Conservation (phyloP, 2,113 vertebrate species). For the Misgurnus mizolepis region DNA sequence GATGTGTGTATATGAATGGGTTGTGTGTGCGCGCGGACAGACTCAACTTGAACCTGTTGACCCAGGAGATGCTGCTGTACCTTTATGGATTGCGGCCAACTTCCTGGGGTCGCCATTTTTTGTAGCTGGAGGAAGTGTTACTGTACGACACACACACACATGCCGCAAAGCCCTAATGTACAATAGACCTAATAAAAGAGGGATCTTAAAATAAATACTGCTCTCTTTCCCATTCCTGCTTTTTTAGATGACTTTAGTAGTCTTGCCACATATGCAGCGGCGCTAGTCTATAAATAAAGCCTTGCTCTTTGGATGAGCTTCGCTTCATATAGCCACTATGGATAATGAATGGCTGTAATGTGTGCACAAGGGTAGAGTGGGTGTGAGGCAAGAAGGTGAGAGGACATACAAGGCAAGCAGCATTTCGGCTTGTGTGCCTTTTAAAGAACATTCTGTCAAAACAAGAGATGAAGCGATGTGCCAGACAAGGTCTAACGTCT, state of each 20-base stretch:
- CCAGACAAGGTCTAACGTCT: not conserved
- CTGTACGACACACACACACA: slow-evolving; percentile 15
- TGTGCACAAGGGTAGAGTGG: not conserved
- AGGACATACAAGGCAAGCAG: not conserved
- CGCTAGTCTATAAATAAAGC: slow-evolving; percentile 31
- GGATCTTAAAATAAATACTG: slow-evolving; percentile 30
- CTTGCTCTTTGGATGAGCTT: slow-evolving; percentile 11
- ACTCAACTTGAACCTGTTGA: slow-evolving; percentile 19
- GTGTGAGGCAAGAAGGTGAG: slow-evolving; percentile 13
- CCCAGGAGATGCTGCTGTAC: slow-evolving; percentile 4
- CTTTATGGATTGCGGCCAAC: slow-evolving; percentile 15
- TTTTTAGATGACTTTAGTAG: slow-evolving; percentile 19
- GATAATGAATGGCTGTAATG: slow-evolving; percentile 34
- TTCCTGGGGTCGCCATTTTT: slow-evolving; percentile 2
- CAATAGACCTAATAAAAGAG: slow-evolving; percentile 28
- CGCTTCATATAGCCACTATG: slow-evolving; percentile 24
- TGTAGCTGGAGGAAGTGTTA: slow-evolving; percentile 4
- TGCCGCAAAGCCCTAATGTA: not conserved
- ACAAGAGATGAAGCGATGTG: not conserved
- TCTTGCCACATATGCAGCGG: not conserved
- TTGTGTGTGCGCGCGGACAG: slow-evolving; percentile 4
- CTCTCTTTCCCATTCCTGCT: not conserved
- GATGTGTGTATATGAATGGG: not conserved
- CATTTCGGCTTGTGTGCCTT: not conserved
- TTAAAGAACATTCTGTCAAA: slow-evolving; percentile 18